Conservation (phyloP, 2,888 invertebrate genomes). For the Lochmaea crataegi region DNA sequence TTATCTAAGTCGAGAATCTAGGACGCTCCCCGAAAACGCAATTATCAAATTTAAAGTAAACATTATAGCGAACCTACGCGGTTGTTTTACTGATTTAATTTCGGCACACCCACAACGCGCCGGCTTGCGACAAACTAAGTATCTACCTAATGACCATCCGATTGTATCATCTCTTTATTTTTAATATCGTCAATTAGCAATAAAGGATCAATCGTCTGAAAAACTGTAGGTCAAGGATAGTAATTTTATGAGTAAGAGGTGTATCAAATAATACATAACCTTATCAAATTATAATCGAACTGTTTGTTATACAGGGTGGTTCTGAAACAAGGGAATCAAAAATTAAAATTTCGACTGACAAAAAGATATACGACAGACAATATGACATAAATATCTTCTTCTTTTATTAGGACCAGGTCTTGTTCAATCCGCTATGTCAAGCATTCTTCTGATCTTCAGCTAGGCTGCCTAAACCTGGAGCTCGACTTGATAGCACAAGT, state of each 20-base stretch:
- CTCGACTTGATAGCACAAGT: too few species aligned
- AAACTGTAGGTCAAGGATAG: slow-evolving; percentile 4
- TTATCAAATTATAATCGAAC: too few species aligned
- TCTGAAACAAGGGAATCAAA: neutral
- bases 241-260: neutral
- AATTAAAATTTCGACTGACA: too few species aligned
- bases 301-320: neutral
- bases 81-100: slow-evolving; percentile 48
- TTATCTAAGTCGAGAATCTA: slow-evolving; percentile 23
- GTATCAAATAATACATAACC: too few species aligned
- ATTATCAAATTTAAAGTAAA: slow-evolving; percentile 54
- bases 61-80: slow-evolving; percentile 51
- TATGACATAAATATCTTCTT: too few species aligned
- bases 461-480: too few species aligned
- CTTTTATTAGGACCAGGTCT: too few species aligned
- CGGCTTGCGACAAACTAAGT: neutral
- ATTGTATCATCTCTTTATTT: slow-evolving; percentile 9
- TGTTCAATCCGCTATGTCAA: too few species aligned
- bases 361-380: too few species aligned
- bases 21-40: slow-evolving; percentile 46
- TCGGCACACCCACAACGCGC: slow-evolving; percentile 40
- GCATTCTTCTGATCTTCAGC: too few species aligned
- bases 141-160: neutral
- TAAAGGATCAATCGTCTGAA: neutral
- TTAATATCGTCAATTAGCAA: slow-evolving; percentile 7